These are phyloP conservation scores for Notodonta dromedarius DNA, from an alignment of 2,888 invertebrate genomes.

Conservation along the genomic window DNA sequence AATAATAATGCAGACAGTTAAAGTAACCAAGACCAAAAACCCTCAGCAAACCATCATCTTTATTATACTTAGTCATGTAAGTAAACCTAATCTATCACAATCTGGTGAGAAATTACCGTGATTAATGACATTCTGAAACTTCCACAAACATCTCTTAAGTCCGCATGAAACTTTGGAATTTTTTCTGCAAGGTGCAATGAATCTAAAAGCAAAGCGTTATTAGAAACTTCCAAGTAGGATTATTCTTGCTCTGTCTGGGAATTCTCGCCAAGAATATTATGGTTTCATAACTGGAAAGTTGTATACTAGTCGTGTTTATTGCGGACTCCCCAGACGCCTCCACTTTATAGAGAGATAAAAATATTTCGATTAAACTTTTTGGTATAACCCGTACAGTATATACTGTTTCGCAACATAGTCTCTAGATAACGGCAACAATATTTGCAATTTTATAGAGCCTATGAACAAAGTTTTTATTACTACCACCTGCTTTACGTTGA, in stretches of 20 bases:
- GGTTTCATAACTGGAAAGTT: constrained; percentile 50
- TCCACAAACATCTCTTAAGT: constrained; percentile 64
- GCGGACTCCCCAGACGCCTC: constrained; percentile 20
- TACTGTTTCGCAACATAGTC: not conserved
- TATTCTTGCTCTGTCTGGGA: constrained; percentile 44
- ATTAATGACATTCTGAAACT: constrained; percentile 72
- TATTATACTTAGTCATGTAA: not conserved
- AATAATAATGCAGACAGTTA: no score
- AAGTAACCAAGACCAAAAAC: constrained; percentile 4
- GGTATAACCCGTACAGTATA: not conserved
- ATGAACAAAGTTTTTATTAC: no score
- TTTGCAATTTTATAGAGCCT: no score
- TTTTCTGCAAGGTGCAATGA: constrained; percentile 75
- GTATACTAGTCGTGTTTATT: constrained; percentile 39
- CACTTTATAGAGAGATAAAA: constrained; percentile 35
- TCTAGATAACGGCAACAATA: not conserved
- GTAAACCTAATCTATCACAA: constrained; percentile 15
- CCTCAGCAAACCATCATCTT: constrained; percentile 16
- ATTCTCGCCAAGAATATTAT: constrained; percentile 53
- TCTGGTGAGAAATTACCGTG: constrained; percentile 59
- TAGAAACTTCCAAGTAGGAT: constrained; percentile 71
- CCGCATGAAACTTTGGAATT: constrained; percentile 59
- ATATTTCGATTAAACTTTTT: constrained; percentile 35
- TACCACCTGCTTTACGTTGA: no score
- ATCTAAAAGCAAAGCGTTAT: constrained; percentile 71